Percentiles rank a stretch among this genome's conserved stretches.
These are phyloP conservation scores for Chinchilla lanigera DNA, from an alignment of 2,113 vertebrate species.

Conservation along the genomic window DNA sequence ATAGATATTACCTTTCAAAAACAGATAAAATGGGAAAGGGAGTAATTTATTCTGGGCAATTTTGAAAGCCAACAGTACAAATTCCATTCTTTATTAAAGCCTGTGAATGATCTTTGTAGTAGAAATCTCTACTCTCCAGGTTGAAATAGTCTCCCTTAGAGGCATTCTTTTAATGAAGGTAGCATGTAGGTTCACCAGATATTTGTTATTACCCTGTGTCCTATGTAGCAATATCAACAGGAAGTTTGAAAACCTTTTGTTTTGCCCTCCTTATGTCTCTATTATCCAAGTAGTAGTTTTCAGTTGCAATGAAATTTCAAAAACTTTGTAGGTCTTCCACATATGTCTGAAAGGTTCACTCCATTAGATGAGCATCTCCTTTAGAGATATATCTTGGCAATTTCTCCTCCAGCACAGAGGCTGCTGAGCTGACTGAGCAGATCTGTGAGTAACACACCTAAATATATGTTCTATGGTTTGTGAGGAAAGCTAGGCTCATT, in stretches of 20 bases:
- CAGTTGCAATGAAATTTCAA: slow-evolving; percentile 5
- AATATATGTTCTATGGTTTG: background rate
- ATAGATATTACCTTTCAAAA: background rate
- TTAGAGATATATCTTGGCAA: background rate
- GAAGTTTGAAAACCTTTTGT: background rate
- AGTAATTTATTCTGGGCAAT: background rate
- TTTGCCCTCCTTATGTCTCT: background rate
- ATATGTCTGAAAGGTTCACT: background rate
- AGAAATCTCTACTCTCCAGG: background rate
- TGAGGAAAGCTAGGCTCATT: background rate
- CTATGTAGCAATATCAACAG: background rate
- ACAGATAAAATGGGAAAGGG: background rate
- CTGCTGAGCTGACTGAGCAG: background rate
- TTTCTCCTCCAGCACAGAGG: background rate
- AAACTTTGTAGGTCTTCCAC: background rate
- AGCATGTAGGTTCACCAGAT: background rate
- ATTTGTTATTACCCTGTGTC: background rate
- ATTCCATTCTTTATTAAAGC: background rate
- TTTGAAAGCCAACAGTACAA: background rate
- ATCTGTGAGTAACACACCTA: background rate
- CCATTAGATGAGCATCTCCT: background rate
- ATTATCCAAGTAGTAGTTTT: background rate
- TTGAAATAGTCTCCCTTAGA: background rate
- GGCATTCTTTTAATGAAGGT: background rate
- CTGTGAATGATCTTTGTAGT: background rate